Conservation (phyloP, 2,888 invertebrate species). For the Diadegma fenestrale region DNA sequence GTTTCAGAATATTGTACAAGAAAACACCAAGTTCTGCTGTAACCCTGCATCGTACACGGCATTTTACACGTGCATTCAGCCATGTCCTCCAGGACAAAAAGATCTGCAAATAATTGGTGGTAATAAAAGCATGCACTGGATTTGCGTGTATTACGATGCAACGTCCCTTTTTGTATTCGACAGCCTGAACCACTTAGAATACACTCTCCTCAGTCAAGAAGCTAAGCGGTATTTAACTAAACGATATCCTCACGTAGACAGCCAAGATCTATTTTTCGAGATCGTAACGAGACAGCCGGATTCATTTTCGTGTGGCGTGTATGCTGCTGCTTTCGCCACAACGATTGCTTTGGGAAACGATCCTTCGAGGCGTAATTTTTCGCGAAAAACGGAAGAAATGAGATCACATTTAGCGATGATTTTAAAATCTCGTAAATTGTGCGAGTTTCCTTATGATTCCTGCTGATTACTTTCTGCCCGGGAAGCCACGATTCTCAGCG, state of each 20-base stretch:
- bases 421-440: background rate
- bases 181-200: conserved; percentile 19
- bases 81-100: conserved; percentile 6
- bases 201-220: conserved; percentile 1
- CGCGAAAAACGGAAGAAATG: background rate
- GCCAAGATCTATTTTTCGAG: conserved; percentile 13
- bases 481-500: background rate
- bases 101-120: no score
- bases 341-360: conserved; percentile 10
- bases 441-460: background rate
- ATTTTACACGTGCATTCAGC: conserved; percentile 12
- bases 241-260: conserved; percentile 43
- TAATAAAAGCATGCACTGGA: conserved; percentile 52
- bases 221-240: conserved; percentile 37
- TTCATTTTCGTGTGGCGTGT: conserved; percentile 48
- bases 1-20: conserved; percentile 43
- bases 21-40: conserved; percentile 7
- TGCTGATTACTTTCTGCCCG: background rate
- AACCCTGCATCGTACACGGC: conserved; percentile 31
- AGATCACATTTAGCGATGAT: conserved; percentile 13
- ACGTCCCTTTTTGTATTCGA: conserved; percentile 37
- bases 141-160: conserved; percentile 49
- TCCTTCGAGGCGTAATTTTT: background rate
- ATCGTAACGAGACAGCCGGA: conserved; percentile 48
- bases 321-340: conserved; percentile 53